phyloP scores from a whole-genome alignment of 1,140 invertebrate species.

The Ips nitidus region DNA sequence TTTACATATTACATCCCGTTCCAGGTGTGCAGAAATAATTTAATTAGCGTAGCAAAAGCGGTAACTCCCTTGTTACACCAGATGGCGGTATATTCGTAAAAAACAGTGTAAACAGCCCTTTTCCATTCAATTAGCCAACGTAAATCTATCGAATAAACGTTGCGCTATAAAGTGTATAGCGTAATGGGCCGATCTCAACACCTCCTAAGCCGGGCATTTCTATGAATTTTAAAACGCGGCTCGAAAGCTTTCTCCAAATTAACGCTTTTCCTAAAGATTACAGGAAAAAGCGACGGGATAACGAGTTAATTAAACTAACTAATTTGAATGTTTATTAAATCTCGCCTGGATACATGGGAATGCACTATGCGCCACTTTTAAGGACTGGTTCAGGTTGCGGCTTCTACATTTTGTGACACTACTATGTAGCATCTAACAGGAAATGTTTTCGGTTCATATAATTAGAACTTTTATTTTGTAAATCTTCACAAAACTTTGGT shows the following conservation, averaged over 20 bases:
- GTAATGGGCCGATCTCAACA: background rate
- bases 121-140: background rate
- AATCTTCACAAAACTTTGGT: too few species aligned
- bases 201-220: background rate
- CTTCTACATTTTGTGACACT: too few species aligned
- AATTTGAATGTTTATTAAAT: constrained; percentile 16
- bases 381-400: too few species aligned
- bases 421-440: too few species aligned
- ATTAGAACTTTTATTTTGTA: too few species aligned
- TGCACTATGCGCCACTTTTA: background rate
- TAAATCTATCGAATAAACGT: constrained; percentile 2
- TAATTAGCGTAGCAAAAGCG: too few species aligned
- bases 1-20: too few species aligned
- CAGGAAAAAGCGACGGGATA: constrained; percentile 15
- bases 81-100: too few species aligned
- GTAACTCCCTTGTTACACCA: too few species aligned
- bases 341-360: constrained; percentile 2
- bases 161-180: background rate
- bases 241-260: constrained; percentile 4
- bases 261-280: constrained; percentile 8
- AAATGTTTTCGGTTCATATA: too few species aligned
- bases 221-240: constrained; percentile 17
- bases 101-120: background rate
- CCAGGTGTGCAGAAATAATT: too few species aligned
- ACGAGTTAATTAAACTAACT: constrained; percentile 16